phyloP scores from a whole-genome alignment of 2,113 vertebrate genomes.

The Oncorhynchus tshawytscha region DNA sequence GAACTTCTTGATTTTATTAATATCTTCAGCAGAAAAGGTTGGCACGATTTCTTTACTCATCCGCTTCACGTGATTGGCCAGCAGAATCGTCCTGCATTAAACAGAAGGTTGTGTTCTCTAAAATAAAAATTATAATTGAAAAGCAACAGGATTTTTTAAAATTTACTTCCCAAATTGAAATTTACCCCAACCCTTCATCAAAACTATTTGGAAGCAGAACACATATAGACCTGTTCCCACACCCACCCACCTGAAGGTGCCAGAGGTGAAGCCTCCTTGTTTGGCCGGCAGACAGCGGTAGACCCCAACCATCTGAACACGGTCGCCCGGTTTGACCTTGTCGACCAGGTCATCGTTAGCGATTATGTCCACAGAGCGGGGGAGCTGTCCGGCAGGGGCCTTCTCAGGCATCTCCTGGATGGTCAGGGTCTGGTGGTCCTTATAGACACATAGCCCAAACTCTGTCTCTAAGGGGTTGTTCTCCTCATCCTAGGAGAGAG shows the following conservation, averaged over 20 bases:
- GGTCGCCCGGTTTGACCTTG: conserved; percentile 63
- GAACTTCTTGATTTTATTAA: conserved; percentile 83
- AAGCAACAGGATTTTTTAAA: neutral
- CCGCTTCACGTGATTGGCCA: conserved; percentile 74
- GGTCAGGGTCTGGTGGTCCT: conserved; percentile 64
- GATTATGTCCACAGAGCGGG: conserved; percentile 61
- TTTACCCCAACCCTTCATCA: neutral
- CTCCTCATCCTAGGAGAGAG: conserved; percentile 60
- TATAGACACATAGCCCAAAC: conserved; percentile 63
- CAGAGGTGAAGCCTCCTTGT: conserved; percentile 64
- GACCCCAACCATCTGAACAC: conserved; percentile 63
- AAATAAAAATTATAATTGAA: too few relatives aligned
- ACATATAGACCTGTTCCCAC: neutral
- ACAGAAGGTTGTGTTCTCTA: neutral
- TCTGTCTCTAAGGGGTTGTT: conserved; percentile 71
- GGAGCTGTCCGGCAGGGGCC: conserved; percentile 66
- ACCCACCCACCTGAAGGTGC: conserved; percentile 56
- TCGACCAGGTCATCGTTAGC: conserved; percentile 63
- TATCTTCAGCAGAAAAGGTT: conserved; percentile 70
- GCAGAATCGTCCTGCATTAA: conserved; percentile 55
- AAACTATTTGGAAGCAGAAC: neutral
- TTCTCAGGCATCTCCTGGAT: conserved; percentile 71
- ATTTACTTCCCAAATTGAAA: neutral
- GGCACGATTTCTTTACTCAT: conserved; percentile 78
- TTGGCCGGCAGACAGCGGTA: conserved; percentile 66